Base-by-base conservation (phyloP, 2,113 vertebrate species). In the Heterocephalus glaber region DNA sequence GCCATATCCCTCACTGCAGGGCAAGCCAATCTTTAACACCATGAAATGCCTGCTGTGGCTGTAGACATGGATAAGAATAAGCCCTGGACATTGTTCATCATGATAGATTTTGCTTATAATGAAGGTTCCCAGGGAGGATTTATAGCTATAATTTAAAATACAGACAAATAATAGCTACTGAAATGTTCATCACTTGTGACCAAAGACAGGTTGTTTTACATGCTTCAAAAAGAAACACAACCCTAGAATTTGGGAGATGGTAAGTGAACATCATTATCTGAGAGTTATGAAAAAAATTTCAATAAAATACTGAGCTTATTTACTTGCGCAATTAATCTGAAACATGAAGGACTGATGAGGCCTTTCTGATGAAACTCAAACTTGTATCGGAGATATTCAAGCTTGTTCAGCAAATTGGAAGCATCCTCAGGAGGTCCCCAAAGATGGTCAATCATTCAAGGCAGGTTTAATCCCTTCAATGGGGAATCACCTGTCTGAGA, bases 391-490 rank as follows among this genome's bases (percentile, higher is more conserved):
- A 80, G 63, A 52, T 28, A 33, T 3, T 26, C 19, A 28, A 33
- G 35, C 35, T 0, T 79, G n/a, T 19, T 66, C 14, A 7, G 56
- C 63, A 12, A 0, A n/a, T 61, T 88, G 56, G 13, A 47, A n/a
- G 7, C 19, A 1, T 52, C 56, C 12, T 41, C 28, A n/a, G 66
- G 28, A 86, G 41, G 22, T 28, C 65, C 35, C 35, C 2, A 1
- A 68, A 44, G 16, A 5, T 0, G 1, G 16, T 10, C 44, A 24
- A 8, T 1, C 33, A 3, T 38, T 4, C 0, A 74, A 70, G n/a
- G 47, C 30, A 82, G 30, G 3, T 47, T 35, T 58, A 24, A 7
- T 82, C 22, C 61, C 16, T 11, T 86, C 35, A 4, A 4, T 4
- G 61, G 4, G 35, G 83, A 87, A 5, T 47, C 80, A 13, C 12